Percentiles rank a stretch among this genome's conserved stretches.
phyloP scores from a whole-genome alignment of 1,140 invertebrate species.

The Protaetia brevitarsis region DNA sequence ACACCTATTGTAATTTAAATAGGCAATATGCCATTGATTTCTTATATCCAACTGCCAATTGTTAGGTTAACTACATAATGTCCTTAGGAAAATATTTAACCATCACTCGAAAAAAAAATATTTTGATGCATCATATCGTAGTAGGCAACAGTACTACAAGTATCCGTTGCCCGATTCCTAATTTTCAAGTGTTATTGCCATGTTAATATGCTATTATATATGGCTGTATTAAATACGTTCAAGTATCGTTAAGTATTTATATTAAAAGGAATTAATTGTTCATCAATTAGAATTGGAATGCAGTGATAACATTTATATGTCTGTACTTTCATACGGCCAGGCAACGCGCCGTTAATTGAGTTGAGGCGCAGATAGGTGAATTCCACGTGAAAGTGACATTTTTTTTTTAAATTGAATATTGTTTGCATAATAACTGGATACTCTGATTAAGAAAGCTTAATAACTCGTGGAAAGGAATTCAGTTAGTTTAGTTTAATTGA shows the following conservation, averaged over 20 bases:
- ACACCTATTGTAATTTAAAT: too few species aligned
- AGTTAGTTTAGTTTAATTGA: background rate
- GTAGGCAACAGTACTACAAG: background rate
- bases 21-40: too few species aligned
- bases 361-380: background rate
- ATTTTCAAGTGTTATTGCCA: background rate
- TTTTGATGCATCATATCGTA: background rate
- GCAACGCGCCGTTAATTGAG: background rate
- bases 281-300: background rate
- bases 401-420: background rate
- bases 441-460: background rate
- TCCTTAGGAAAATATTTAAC: background rate
- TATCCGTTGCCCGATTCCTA: background rate
- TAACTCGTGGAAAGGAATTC: background rate
- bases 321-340: background rate
- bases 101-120: slow-evolving; percentile 13
- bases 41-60: background rate
- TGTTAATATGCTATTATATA: slow-evolving; percentile 1
- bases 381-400: background rate
- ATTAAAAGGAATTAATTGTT: slow-evolving; percentile 12
- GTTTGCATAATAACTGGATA: background rate
- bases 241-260: slow-evolving; percentile 4
- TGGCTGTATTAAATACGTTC: background rate
- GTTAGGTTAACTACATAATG: background rate
- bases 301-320: background rate